Base-by-base conservation (phyloP, 2,888 invertebrate genomes). In the Pachymerium ferrugineum region DNA sequence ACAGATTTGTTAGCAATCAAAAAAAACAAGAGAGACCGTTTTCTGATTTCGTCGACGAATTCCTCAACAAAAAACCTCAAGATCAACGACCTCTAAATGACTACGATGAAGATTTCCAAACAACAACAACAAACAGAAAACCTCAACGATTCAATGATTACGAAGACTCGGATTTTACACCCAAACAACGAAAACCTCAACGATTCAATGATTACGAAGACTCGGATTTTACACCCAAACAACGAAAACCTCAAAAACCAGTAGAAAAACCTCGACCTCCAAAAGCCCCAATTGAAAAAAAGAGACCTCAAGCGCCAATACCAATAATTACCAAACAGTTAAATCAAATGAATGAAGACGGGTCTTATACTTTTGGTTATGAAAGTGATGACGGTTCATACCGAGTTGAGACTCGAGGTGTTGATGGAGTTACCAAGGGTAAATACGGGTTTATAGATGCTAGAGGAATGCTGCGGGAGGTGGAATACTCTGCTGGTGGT, bases 361-460 rank as follows among this genome's bases (percentile, higher is more conserved):
- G 92, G 29, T 91, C 91, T 0, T 92, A 92, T 80, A 91, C 92
- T 0, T 90, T 90, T 76, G 92, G 92, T 0, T 92, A 91, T 80
- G 92, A 92, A 83, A 91, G 91, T 1, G 91, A 90, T 70, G 92
- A 92, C 81, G 92, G 92, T 3, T 90, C 91, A 0, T 92, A 92
- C 82, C 92, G 92, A 85, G 91, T 93, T 80, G 92, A 90, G 82
- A 92, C 92, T 2, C 85, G 92, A 75, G 92, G 92, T 70, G 90
- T 90, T 0, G 92, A 93, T 83, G 93, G 92, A 6, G 90, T 91
- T 81, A 89, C 92, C 76, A 91, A 91, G 82, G 92, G 92, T 54
- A 92, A 91, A 72, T 92, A 91, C 80, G 92, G 92, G 54, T 92
- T 90, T 81, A 86, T 92, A 71, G 91, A 93, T 83, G 88, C 88